These are phyloP conservation scores for Nettapus auritus DNA, from an alignment of 2,113 vertebrate genomes.

Conservation along the genomic window DNA sequence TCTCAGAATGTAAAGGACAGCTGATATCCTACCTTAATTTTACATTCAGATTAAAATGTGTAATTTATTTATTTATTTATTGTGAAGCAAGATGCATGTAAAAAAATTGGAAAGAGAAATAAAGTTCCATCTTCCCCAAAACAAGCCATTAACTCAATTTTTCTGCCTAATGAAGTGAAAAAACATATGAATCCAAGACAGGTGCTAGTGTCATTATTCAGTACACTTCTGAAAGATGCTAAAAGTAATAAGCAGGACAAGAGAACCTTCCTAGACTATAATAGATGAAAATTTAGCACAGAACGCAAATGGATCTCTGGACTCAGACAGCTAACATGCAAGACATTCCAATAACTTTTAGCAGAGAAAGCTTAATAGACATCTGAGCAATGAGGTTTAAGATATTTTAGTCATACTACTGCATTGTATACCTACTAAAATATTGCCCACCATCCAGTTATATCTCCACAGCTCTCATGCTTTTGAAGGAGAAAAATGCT, in stretches of 20 bases:
- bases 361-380: neutral
- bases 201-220: neutral
- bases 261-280: neutral
- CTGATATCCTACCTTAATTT: neutral
- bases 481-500: neutral
- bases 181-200: fast-evolving
- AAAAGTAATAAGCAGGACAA: neutral
- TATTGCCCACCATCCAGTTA: neutral
- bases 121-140: neutral
- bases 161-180: neutral
- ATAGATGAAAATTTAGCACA: neutral
- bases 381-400: neutral
- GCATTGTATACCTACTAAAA: too few species aligned
- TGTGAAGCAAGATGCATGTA: neutral
- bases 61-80: neutral
- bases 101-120: neutral
- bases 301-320: neutral
- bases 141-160: neutral
- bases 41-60: neutral
- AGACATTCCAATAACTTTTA: neutral
- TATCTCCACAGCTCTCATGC: neutral
- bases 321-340: neutral
- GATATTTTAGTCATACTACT: neutral
- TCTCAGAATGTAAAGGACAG: neutral
- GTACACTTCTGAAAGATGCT: neutral